Conservation (phyloP, 2,797 vertebrate species). For the Lagocephalus sceleratus region DNA sequence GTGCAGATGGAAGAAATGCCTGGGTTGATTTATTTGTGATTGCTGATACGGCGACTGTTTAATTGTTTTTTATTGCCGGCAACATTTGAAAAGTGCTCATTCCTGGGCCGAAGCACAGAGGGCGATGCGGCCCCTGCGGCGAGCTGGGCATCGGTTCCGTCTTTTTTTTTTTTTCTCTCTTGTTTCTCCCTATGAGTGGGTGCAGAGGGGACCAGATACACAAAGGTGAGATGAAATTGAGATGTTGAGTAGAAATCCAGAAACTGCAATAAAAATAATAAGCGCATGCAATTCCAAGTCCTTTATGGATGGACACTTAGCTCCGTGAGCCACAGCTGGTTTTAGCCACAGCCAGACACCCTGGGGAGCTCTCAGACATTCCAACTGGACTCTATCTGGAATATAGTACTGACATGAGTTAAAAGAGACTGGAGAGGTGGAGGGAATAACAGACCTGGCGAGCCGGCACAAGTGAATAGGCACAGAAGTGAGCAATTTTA, state of each 20-base stretch:
- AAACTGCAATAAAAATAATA: slow-evolving; percentile 4
- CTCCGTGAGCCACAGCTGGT: slow-evolving; percentile 49
- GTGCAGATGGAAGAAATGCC: no score
- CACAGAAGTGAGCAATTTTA: slow-evolving; percentile 14
- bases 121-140: slow-evolving; percentile 16
- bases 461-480: slow-evolving; percentile 31
- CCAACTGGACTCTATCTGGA: slow-evolving; percentile 40
- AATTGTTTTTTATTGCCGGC: not conserved
- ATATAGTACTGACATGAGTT: slow-evolving; percentile 47
- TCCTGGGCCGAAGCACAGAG: slow-evolving; percentile 34
- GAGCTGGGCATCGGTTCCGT: no score
- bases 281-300: slow-evolving; percentile 15
- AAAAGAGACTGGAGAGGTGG: slow-evolving; percentile 45
- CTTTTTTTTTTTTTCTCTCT: slow-evolving; percentile 22
- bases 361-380: slow-evolving; percentile 45
- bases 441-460: slow-evolving; percentile 37
- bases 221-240: not conserved
- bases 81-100: no score
- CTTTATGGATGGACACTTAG: slow-evolving; percentile 34
- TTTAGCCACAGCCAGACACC: slow-evolving; percentile 41
- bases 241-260: not conserved
- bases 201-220: no score
- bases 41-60: not conserved
- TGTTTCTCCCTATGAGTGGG: no score
- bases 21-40: no score